Percentiles rank a stretch among this genome's conserved stretches.
phyloP scores from a whole-genome alignment of 2,888 invertebrate species.

The Molanna angustata region DNA sequence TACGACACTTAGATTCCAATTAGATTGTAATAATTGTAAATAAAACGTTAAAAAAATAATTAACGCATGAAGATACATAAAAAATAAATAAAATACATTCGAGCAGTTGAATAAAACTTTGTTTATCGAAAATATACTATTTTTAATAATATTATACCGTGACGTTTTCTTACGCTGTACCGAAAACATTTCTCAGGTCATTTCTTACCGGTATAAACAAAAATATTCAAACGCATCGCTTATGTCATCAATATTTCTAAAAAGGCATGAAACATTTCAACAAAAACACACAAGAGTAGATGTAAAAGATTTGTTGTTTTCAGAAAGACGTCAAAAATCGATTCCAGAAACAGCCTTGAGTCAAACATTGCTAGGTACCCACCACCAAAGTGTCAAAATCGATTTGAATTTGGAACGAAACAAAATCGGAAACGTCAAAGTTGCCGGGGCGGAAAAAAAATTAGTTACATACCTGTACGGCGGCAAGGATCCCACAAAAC shows the following conservation, averaged over 20 bases:
- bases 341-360: constrained; percentile 22
- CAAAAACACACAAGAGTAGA: no score
- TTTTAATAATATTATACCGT: no score
- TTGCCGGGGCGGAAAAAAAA: constrained; percentile 15
- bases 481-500: constrained; percentile 57
- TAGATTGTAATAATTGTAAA: no score
- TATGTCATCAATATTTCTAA: neutral
- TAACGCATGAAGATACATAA: no score
- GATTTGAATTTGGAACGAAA: constrained; percentile 16
- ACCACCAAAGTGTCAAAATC: constrained; percentile 21
- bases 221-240: neutral
- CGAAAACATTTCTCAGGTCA: neutral
- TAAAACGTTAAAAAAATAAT: no score
- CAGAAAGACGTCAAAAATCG: constrained; percentile 23
- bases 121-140: no score
- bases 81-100: no score
- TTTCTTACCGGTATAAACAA: neutral
- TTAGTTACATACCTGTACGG: constrained; percentile 52
- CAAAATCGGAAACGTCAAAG: neutral
- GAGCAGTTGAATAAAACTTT: no score
- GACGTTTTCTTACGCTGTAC: no score
- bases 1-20: no score
- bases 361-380: constrained; percentile 19
- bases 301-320: constrained; percentile 6
- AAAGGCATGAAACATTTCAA: no score